Base-by-base conservation (phyloP, 2,113 vertebrate genomes). In the Chauna torquata region DNA sequence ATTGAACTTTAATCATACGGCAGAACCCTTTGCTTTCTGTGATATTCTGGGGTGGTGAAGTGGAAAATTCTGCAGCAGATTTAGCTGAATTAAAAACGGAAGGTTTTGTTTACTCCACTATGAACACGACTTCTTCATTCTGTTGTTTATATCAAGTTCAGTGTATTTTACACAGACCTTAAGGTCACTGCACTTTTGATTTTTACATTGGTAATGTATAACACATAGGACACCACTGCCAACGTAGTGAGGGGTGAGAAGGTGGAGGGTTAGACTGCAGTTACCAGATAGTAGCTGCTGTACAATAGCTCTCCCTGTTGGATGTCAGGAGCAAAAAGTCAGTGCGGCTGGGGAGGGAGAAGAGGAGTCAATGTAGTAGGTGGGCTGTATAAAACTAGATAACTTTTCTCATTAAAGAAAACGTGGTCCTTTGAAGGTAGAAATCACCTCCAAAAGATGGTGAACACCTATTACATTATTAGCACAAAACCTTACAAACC, bases 271-370 rank as follows among this genome's bases (percentile, higher is more conserved):
- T 72, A 54, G 82, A 74, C 87, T 92, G 86, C 77, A 66, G 27
- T 40, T 49, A 38, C 2, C 5, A 71, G 34, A 38, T 15, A 58
- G 28, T 16, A 85, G 85, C 95, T 83, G 91, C 87, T 96, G 87
- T 96, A 58, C 94, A 97, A 97, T 82, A 96, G 97, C 95, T 97
- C 95, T 97, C 95, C 94, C 95, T 96, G 90, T 97, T 91, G 91
- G 96, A 88, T 80, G 50, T 74, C 68, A 9, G 2, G 52, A 91
- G 78, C 54, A 92, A 83, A 84, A 84, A 76, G 52, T 40, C 57
- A 54, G 74, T 38, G 54, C 71, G 74, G 52, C 47, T 86, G 69
- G 24, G 88, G 15, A 12, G 40, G 62, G 9, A 85, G 81, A 82
- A 55, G 76, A 70, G 52, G 42, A 84, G 61, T 61, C 78, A 58